A percentile compares a stretch with the other conserved stretches of the same genome.
These are phyloP conservation scores for Empidonax alnorum DNA, from an alignment of 2,113 vertebrate genomes.

Conservation along the genomic window DNA sequence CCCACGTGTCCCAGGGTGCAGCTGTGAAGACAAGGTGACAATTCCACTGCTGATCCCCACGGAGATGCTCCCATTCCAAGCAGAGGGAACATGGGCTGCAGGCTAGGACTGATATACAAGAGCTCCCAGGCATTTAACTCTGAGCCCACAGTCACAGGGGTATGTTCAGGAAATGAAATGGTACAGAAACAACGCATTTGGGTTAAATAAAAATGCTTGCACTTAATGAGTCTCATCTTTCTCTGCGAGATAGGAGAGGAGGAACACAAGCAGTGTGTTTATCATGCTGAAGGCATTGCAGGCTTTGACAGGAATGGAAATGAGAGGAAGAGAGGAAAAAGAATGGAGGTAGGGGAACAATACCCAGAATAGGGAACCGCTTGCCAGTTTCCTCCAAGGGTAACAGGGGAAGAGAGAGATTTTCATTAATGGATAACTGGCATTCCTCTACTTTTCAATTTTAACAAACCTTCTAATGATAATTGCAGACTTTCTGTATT, in stretches of 20 bases:
- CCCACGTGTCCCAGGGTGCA: neutral
- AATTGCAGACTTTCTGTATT: constrained; percentile 67
- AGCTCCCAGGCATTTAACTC: neutral
- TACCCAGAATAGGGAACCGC: neutral
- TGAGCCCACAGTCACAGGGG: neutral
- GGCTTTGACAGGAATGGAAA: constrained; percentile 60
- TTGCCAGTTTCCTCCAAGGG: constrained; percentile 40
- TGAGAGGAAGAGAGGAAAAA: constrained; percentile 40
- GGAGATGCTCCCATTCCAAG: neutral
- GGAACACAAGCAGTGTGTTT: constrained; percentile 27
- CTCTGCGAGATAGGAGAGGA: neutral
- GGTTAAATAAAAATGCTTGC: constrained; percentile 21
- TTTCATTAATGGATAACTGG: constrained; percentile 36
- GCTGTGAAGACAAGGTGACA: neutral
- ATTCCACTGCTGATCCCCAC: neutral
- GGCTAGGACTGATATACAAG: neutral
- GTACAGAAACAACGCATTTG: constrained; percentile 22
- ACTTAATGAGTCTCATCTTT: neutral
- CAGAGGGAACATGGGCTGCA: neutral
- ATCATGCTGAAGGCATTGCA: constrained; percentile 31
- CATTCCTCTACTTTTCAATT: constrained; percentile 57
- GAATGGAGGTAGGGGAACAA: neutral
- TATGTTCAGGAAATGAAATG: neutral
- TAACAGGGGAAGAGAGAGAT: neutral
- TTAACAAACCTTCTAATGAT: constrained; percentile 72